Evolutionary conservation across 2,888 invertebrate genomes (phyloP).

Genomic region (Polia nebulosa): DNA sequence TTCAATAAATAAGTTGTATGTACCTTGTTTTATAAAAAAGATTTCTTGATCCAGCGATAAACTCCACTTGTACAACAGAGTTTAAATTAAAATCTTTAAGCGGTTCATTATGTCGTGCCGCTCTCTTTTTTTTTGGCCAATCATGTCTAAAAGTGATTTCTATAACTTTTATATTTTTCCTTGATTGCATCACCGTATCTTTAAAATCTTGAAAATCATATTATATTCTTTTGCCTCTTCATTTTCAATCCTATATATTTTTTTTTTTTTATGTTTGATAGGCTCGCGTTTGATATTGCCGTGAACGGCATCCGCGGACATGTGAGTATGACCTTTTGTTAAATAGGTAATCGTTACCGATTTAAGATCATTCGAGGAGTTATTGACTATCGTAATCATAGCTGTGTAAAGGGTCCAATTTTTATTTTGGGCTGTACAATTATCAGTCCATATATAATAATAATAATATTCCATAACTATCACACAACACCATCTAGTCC

Average conservation of each 20-base stretch:
- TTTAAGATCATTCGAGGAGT: constrained; percentile 30
- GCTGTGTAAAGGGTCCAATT: constrained; percentile 30
- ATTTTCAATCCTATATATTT: constrained; percentile 54
- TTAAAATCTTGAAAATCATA: constrained; percentile 52
- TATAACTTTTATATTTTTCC: constrained; percentile 44
- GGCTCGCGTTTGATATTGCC: too few species aligned
- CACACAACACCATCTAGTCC: too few species aligned
- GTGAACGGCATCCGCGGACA: constrained; percentile 48
- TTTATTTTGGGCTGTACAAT: too few species aligned
- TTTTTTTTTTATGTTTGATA: too few species aligned
- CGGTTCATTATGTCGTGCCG: constrained; percentile 39
- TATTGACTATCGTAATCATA: constrained; percentile 31
- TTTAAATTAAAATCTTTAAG: constrained; percentile 47
- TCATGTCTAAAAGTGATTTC: constrained; percentile 36
- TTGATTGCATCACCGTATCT: constrained; percentile 46
- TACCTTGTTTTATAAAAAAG: constrained; percentile 26
- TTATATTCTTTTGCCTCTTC: constrained; percentile 37
- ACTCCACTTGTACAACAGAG: constrained; percentile 46
- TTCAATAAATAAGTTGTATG: constrained; percentile 22
- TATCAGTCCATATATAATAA: too few species aligned
- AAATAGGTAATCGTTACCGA: constrained; percentile 41
- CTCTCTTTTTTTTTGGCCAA: constrained; percentile 50
- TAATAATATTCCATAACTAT: too few species aligned
- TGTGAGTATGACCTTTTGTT: constrained; percentile 53
- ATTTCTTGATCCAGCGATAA: constrained; percentile 36